These are phyloP conservation scores for Myripristis murdjan DNA, from an alignment of 2,797 vertebrate species.

Conservation along the genomic window DNA sequence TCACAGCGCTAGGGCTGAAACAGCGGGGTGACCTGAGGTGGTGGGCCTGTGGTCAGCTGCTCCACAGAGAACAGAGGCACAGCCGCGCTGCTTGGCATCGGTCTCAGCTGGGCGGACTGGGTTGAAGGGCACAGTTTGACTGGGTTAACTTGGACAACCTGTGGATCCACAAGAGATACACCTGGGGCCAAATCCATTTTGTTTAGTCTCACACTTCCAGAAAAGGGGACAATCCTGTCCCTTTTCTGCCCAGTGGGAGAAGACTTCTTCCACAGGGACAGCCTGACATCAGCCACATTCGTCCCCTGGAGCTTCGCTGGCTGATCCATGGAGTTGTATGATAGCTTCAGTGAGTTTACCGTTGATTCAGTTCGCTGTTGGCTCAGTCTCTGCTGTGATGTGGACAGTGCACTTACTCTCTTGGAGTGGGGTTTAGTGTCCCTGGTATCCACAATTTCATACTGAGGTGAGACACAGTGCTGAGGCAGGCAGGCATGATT, in stretches of 20 bases:
- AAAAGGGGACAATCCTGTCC: conserved; percentile 4
- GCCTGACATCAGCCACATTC: conserved; percentile 11
- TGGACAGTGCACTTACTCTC: neutral
- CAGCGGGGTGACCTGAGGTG: conserved; percentile 49
- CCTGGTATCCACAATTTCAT: conserved; percentile 73
- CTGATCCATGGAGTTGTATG: conserved; percentile 17
- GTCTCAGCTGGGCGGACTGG: conserved; percentile 45
- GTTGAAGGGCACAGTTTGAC: neutral
- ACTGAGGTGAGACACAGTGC: conserved; percentile 67
- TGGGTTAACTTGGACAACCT: conserved; percentile 4
- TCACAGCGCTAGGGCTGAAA: conserved; percentile 27
- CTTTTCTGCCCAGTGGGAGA: conserved; percentile 6
- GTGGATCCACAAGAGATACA: conserved; percentile 70
- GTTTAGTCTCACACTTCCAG: conserved; percentile 67
- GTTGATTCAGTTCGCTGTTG: conserved; percentile 24
- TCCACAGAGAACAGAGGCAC: conserved; percentile 50
- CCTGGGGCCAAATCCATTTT: conserved; percentile 74
- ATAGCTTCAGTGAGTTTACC: neutral
- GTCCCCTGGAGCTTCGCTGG: conserved; percentile 10
- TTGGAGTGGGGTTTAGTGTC: neutral
- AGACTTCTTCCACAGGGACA: conserved; percentile 16
- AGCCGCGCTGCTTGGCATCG: conserved; percentile 52
- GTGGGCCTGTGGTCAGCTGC: conserved; percentile 52
- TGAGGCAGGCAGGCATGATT: conserved; percentile 50
- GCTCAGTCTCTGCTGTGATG: conserved; percentile 27